Conservation (phyloP, 2,113 vertebrate genomes). For the Henicopernis longicauda region DNA sequence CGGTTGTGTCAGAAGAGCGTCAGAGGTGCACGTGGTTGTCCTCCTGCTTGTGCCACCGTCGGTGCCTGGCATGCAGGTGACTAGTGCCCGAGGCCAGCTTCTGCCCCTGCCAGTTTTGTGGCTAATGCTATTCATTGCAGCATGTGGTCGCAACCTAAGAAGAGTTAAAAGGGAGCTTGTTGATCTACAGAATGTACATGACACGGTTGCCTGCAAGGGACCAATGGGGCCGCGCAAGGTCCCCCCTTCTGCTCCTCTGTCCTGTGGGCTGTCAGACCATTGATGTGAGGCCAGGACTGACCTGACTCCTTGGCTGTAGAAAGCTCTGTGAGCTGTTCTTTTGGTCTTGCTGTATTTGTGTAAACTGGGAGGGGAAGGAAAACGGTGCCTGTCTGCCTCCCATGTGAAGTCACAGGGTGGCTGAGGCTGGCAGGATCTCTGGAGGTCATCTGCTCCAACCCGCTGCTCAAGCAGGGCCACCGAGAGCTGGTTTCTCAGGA, state of each 20-base stretch:
- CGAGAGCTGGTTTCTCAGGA: not conserved
- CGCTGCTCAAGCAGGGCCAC: not conserved
- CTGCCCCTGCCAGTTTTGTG: fast-evolving
- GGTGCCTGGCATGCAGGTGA: not conserved
- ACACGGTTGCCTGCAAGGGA: not conserved
- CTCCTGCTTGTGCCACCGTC: fast-evolving
- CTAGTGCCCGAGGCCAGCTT: not conserved
- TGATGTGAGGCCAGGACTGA: fast-evolving
- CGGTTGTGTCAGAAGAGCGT: not conserved
- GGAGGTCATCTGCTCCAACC: not conserved
- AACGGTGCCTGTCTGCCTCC: fast-evolving
- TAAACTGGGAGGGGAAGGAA: not conserved
- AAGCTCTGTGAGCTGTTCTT: not conserved
- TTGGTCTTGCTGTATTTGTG: not conserved
- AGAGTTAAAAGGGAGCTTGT: not conserved
- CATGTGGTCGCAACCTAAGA: fast-evolving
- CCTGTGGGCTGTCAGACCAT: not conserved
- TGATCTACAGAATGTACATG: not conserved
- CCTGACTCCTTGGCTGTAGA: not conserved
- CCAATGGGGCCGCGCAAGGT: fast-evolving
- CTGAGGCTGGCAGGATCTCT: not conserved
- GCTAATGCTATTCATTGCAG: not conserved
- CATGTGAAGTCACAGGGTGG: not conserved
- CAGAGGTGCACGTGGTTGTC: not conserved
- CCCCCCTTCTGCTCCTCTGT: not conserved